A percentile compares a stretch with the other conserved stretches of the same genome.
phyloP scores from a whole-genome alignment of 2,888 invertebrate genomes.

The Acanthosepion lycidas region DNA sequence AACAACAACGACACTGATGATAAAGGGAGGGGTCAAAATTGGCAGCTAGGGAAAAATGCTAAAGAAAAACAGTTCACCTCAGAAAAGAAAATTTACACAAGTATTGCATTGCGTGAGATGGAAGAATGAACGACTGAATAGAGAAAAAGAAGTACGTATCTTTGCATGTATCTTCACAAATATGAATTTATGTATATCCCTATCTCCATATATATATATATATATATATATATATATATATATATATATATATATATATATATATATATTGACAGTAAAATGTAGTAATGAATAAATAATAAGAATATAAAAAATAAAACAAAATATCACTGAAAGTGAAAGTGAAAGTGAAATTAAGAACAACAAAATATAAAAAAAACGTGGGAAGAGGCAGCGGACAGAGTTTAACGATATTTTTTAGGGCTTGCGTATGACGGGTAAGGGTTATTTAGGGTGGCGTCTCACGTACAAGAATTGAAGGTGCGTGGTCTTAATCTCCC shows the following conservation, averaged over 20 bases:
- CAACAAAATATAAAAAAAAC: neutral
- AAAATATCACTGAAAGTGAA: neutral
- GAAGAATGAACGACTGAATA: neutral
- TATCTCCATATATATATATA: neutral
- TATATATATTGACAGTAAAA: neutral
- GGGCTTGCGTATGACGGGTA: neutral
- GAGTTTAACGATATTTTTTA: neutral
- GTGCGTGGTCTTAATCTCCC: neutral
- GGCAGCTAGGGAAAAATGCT: neutral
- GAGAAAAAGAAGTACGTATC: neutral
- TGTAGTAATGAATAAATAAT: neutral
- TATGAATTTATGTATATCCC: neutral
- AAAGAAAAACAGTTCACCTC: neutral
- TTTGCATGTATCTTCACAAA: neutral
- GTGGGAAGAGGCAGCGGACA: neutral
- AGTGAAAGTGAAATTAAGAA: neutral
- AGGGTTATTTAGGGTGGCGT: neutral
- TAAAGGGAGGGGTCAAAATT: neutral
- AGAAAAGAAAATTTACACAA: neutral
- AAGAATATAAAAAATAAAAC: neutral
- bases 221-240: too few species aligned
- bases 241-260: too few species aligned
- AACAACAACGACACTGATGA: constrained; percentile 33
- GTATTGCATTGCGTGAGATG: too few species aligned
- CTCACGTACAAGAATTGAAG: neutral